Conservation (phyloP, 2,113 vertebrate species). For the Collichthys lucidus region DNA sequence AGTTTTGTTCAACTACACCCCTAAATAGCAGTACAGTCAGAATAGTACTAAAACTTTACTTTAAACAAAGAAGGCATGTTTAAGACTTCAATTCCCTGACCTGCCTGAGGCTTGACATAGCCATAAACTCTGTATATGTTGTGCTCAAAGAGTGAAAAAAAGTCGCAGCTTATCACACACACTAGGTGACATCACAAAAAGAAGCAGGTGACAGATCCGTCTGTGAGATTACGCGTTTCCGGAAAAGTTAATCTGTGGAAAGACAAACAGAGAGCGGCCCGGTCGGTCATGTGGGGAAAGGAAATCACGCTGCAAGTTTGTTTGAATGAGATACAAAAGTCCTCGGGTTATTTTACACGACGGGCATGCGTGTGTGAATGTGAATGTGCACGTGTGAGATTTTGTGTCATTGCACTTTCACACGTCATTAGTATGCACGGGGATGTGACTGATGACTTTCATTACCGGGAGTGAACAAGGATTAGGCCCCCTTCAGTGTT, state of each 20-base stretch:
- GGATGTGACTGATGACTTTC: slow-evolving; percentile 81
- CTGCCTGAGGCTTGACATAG: slow-evolving; percentile 22
- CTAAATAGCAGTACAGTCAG: neutral
- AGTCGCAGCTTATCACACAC: slow-evolving; percentile 38
- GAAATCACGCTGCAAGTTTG: slow-evolving; percentile 40
- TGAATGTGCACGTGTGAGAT: slow-evolving; percentile 30
- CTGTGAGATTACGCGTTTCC: slow-evolving; percentile 47
- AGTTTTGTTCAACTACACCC: neutral
- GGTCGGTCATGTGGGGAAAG: slow-evolving; percentile 17
- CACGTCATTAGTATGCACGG: slow-evolving; percentile 71
- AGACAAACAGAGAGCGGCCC: slow-evolving; percentile 56
- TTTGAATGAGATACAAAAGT: slow-evolving; percentile 56
- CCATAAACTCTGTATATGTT: slow-evolving; percentile 52
- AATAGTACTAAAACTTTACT: slow-evolving; percentile 3
- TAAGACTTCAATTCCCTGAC: slow-evolving; percentile 3
- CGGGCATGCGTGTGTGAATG: neutral
- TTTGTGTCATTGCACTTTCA: slow-evolving; percentile 51
- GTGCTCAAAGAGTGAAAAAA: slow-evolving; percentile 35
- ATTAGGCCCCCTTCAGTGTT: slow-evolving; percentile 75
- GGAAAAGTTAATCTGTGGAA: slow-evolving; percentile 69
- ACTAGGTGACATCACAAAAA: slow-evolving; percentile 41
- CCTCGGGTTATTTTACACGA: slow-evolving; percentile 28
- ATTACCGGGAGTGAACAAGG: slow-evolving; percentile 77
- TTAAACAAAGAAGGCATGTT: neutral
- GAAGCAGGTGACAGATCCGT: slow-evolving; percentile 60